Evolutionary conservation across 1,140 invertebrate genomes (phyloP).

Genomic region (Macrobrachium nipponense): DNA sequence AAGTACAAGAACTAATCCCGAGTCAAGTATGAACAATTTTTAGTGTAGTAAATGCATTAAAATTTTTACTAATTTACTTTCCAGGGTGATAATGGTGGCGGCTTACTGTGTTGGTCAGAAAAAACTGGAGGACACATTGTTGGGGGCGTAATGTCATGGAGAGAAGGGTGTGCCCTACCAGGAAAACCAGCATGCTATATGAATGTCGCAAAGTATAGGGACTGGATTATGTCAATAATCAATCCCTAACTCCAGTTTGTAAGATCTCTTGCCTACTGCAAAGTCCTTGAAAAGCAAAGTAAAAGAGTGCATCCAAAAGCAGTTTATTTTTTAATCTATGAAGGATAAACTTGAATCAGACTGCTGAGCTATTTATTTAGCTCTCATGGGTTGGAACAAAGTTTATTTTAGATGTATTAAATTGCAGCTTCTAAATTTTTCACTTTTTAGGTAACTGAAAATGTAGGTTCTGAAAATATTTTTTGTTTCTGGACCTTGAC

Average conservation of each 20-base stretch:
- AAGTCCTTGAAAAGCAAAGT: not conserved
- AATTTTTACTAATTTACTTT: not conserved
- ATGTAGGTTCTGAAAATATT: no score
- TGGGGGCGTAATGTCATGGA: slow-evolving; percentile 32
- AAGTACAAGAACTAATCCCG: no score
- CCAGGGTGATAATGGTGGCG: slow-evolving; percentile 49
- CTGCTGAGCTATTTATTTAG: no score
- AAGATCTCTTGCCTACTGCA: not conserved
- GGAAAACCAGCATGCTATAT: slow-evolving; percentile 29
- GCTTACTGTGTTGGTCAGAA: not conserved
- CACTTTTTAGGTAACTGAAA: no score
- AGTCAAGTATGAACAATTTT: not conserved
- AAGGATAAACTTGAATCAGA: no score
- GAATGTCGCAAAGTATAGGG: slow-evolving; percentile 7
- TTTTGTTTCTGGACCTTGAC: no score
- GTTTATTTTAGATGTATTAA: no score
- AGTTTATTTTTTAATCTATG: no score
- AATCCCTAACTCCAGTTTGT: no score
- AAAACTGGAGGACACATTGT: not conserved
- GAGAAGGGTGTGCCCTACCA: slow-evolving; percentile 32
- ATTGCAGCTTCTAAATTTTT: no score
- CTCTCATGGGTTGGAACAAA: no score
- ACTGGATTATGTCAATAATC: slow-evolving; percentile 26
- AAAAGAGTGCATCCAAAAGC: no score
- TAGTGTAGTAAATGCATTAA: not conserved